phyloP scores from a whole-genome alignment of 2,888 invertebrate species.

The Andrena praecox region DNA sequence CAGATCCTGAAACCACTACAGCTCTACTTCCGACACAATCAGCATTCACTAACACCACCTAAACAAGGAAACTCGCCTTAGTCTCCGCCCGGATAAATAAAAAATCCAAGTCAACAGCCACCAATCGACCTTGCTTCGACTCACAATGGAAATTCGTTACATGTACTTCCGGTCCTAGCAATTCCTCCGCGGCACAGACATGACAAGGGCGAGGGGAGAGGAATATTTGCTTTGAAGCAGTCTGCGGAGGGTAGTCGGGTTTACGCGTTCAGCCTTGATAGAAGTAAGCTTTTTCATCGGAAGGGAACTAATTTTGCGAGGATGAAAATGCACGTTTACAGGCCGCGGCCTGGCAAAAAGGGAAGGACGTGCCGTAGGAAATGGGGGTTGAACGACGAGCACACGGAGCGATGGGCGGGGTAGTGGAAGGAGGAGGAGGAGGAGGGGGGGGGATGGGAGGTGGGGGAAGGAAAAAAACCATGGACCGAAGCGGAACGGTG shows the following conservation, averaged over 20 bases:
- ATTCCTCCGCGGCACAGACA: slow-evolving; percentile 54
- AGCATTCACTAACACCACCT: background rate
- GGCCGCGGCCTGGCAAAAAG: slow-evolving; percentile 51
- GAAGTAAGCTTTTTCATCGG: slow-evolving; percentile 72
- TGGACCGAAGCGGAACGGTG: slow-evolving; percentile 63
- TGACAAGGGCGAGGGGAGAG: background rate
- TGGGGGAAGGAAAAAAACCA: slow-evolving; percentile 40
- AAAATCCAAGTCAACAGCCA: slow-evolving; percentile 14
- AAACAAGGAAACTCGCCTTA: too few relatives aligned
- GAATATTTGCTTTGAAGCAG: slow-evolving; percentile 68
- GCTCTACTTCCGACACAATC: background rate
- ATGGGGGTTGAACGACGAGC: slow-evolving; percentile 20
- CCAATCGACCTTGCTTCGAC: slow-evolving; percentile 27
- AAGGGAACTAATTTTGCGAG: slow-evolving; percentile 70
- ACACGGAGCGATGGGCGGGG: background rate
- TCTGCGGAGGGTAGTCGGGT: slow-evolving; percentile 45
- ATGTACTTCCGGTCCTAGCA: slow-evolving; percentile 42
- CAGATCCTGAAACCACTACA: background rate
- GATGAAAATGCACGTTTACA: slow-evolving; percentile 74
- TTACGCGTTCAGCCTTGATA: slow-evolving; percentile 55
- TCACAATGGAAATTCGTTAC: slow-evolving; percentile 62
- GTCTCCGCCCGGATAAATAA: background rate
- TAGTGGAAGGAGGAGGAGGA: background rate
- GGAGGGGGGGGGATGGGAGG: background rate
- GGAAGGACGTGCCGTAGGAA: slow-evolving; percentile 12